Base-by-base conservation (phyloP, 2,797 vertebrate species). In the Aphelocoma californica region DNA sequence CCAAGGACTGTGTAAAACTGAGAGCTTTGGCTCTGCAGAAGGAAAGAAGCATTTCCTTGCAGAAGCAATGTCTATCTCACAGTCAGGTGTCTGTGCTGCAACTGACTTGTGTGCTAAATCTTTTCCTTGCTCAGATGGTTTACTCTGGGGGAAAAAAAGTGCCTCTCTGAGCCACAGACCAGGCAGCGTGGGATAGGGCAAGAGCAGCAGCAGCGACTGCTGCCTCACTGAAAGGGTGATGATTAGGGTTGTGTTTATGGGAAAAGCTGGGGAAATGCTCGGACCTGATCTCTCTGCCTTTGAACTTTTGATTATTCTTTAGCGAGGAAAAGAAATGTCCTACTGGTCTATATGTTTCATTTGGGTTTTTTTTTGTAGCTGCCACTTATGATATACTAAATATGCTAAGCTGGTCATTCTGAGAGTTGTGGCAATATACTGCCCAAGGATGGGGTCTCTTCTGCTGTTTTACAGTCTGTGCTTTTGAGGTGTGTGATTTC, bases 21-120 rank as follows among this genome's bases (percentile, higher is more conserved):
- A 56, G 40, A 64, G 6, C 10, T 67, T 45, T 53, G 48, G 8
- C 19, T 81, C 23, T 0, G 0, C 34, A 40, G 32, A 15, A 54
- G 50, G 62, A 71, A 61, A 36, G 61, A 51, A 81, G 4, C 16
- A 10, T 74, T 88, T 86, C 53, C 28, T 62, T 2, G 0, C 15
- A 54, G 40, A 81, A 50, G 17, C 60, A 56, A 9, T 0, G 0
- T 65, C 47, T 7, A 12, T 60, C 28, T 87, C 5, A 1, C 1
- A 2, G 13, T 69, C 26, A 32, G 4, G 34, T 56, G 28, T 86
- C 54, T 50, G 6, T 2, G 1, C 31, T 73, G 62, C 0, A 2
- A 23, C 14, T 45, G 42, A 15, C 36, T 69, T 61, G 8, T 1
- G 2, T 24, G 8, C 36, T 70, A 36, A 42, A 5, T 18, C 40